These are phyloP conservation scores for Autographa pulchrina DNA, from an alignment of 2,888 invertebrate genomes.

Conservation along the genomic window DNA sequence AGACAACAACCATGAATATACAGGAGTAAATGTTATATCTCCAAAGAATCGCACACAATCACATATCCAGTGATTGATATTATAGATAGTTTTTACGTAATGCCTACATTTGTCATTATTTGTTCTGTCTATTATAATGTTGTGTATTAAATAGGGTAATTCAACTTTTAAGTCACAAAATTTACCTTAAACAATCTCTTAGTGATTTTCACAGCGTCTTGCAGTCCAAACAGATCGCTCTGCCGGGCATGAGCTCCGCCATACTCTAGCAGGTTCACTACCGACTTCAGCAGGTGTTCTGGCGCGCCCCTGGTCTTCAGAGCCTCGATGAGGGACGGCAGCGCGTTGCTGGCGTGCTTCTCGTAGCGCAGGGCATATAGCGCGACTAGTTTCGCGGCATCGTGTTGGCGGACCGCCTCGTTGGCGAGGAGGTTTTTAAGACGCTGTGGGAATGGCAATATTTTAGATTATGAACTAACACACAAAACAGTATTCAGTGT, in stretches of 20 bases:
- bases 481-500: no score
- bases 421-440: slow-evolving; percentile 94
- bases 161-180: no score
- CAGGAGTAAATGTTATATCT: no score
- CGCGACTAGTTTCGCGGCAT: slow-evolving; percentile 96
- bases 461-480: not conserved
- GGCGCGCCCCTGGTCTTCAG: slow-evolving; percentile 92
- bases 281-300: slow-evolving; percentile 89
- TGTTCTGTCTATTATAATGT: no score
- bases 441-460: slow-evolving; percentile 84
- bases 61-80: no score
- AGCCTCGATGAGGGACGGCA: slow-evolving; percentile 92
- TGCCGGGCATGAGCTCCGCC: slow-evolving; percentile 95
- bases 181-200: slow-evolving; percentile 95
- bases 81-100: no score
- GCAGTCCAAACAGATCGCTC: slow-evolving; percentile 95
- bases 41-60: no score
- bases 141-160: no score
- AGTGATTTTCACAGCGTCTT: slow-evolving; percentile 96
- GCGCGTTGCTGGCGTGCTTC: slow-evolving; percentile 94
- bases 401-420: slow-evolving; percentile 92
- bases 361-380: slow-evolving; percentile 98
- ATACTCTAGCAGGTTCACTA: slow-evolving; percentile 93
- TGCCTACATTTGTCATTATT: no score
- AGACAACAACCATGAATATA: not conserved